These are phyloP conservation scores for Propithecus perrieri DNA, from an alignment of 2,797 vertebrate species.

Conservation along the genomic window DNA sequence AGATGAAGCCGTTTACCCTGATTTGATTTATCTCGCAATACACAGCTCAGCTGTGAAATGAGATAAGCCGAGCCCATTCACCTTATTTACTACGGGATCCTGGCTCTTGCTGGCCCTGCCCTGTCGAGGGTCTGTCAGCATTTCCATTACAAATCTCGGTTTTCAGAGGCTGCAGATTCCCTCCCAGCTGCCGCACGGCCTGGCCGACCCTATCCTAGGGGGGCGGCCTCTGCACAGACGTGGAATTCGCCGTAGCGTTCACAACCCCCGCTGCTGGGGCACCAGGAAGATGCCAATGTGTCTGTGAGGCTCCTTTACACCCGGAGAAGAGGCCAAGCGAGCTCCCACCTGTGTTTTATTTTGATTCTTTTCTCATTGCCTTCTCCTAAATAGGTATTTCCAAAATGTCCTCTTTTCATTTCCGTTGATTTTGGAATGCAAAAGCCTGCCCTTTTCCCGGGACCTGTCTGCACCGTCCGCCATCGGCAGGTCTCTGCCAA, in stretches of 20 bases:
- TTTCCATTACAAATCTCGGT: constrained; percentile 72
- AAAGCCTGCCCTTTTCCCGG: neutral
- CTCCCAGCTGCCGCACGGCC: neutral
- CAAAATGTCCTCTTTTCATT: neutral
- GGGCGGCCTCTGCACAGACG: neutral
- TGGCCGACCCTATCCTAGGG: neutral
- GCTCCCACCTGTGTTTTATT: neutral
- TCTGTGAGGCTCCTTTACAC: neutral
- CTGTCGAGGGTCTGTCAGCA: constrained; percentile 72
- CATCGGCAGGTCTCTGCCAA: rapidly evolving
- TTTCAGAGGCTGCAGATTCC: constrained; percentile 38
- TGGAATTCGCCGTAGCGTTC: neutral
- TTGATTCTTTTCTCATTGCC: neutral
- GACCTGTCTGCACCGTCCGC: no score
- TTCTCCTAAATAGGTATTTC: neutral
- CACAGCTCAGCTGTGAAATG: constrained; percentile 88
- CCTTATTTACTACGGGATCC: constrained; percentile 84
- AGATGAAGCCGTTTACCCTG: constrained; percentile 87
- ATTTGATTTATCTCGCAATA: constrained; percentile 90
- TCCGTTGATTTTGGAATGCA: neutral
- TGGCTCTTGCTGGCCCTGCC: constrained; percentile 60
- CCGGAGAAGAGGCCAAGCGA: rapidly evolving
- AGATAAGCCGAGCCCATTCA: constrained; percentile 85
- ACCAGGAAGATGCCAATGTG: neutral
- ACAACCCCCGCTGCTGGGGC: neutral